phyloP scores from a whole-genome alignment of 2,113 vertebrate species.

The Perca fluviatilis region DNA sequence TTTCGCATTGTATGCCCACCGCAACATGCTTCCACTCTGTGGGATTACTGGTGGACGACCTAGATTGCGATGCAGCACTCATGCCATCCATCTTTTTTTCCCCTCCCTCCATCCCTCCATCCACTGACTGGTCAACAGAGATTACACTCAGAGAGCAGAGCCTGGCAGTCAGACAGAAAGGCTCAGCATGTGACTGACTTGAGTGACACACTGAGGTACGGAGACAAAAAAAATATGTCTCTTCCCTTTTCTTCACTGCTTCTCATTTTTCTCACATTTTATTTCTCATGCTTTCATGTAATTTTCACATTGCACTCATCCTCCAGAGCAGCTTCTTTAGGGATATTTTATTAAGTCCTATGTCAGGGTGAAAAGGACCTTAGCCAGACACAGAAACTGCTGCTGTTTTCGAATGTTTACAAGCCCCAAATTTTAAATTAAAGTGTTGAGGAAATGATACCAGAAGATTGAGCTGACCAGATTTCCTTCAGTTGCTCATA shows the following conservation, averaged over 20 bases:
- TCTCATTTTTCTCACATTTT: not conserved
- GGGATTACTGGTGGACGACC: constrained; percentile 75
- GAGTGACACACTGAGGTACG: constrained; percentile 53
- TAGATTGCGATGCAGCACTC: constrained; percentile 67
- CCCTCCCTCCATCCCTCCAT: constrained; percentile 2
- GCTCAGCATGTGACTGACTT: constrained; percentile 70
- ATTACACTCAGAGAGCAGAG: constrained; percentile 68
- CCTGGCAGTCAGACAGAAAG: constrained; percentile 62
- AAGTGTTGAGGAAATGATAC: not conserved
- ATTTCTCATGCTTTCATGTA: not conserved
- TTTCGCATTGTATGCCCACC: constrained; percentile 56
- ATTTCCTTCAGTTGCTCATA: constrained; percentile 22
- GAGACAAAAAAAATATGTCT: constrained; percentile 35
- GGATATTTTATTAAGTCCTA: not conserved
- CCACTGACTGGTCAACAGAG: constrained; percentile 63
- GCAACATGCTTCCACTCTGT: constrained; percentile 62
- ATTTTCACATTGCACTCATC: not conserved
- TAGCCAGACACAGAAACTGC: not conserved
- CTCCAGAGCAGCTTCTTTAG: not conserved
- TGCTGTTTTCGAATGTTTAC: not conserved
- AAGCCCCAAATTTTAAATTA: not conserved
- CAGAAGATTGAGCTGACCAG: not conserved
- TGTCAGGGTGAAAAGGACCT: not conserved
- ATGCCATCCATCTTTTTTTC: constrained; percentile 27
- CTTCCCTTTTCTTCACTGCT: constrained; percentile 6